phyloP scores from a whole-genome alignment of 2,888 invertebrate species.

The Drosophila lutescens region DNA sequence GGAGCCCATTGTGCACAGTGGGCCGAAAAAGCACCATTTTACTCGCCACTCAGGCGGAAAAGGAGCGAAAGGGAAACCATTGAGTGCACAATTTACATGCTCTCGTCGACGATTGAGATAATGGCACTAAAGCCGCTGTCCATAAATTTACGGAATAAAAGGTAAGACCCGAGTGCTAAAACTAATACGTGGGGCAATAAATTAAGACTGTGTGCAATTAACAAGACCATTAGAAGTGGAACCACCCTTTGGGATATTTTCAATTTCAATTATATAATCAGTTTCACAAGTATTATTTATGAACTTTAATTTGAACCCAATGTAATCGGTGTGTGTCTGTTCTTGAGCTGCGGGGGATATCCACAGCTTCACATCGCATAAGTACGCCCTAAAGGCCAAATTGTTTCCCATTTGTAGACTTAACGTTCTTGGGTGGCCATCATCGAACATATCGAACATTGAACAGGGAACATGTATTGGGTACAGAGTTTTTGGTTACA shows the following conservation, averaged over 20 bases:
- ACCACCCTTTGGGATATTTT: not conserved
- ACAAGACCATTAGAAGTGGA: not conserved
- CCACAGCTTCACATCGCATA: not conserved
- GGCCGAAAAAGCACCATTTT: slow-evolving; percentile 1
- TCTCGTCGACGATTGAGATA: not conserved
- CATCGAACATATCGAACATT: slow-evolving; percentile 9
- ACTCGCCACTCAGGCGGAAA: not conserved
- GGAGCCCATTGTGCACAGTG: slow-evolving; percentile 13
- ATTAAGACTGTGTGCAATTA: not conserved
- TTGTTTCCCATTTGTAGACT: slow-evolving; percentile 22
- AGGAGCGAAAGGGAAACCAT: not conserved
- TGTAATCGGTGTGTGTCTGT: not conserved
- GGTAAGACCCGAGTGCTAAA: not conserved
- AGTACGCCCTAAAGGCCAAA: slow-evolving; percentile 12
- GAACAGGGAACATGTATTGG: slow-evolving; percentile 1
- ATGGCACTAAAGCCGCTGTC: slow-evolving; percentile 5
- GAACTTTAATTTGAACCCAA: too few species aligned
- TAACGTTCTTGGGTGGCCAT: slow-evolving; percentile 17
- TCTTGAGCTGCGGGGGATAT: slow-evolving; percentile 5
- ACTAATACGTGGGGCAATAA: not conserved
- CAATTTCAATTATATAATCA: too few species aligned
- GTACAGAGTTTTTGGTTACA: not conserved
- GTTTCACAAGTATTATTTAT: not conserved
- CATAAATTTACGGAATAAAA: slow-evolving; percentile 8
- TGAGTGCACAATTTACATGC: not conserved